phyloP scores from a whole-genome alignment of 2,113 vertebrate species.

The Chlamydotis undulata region DNA sequence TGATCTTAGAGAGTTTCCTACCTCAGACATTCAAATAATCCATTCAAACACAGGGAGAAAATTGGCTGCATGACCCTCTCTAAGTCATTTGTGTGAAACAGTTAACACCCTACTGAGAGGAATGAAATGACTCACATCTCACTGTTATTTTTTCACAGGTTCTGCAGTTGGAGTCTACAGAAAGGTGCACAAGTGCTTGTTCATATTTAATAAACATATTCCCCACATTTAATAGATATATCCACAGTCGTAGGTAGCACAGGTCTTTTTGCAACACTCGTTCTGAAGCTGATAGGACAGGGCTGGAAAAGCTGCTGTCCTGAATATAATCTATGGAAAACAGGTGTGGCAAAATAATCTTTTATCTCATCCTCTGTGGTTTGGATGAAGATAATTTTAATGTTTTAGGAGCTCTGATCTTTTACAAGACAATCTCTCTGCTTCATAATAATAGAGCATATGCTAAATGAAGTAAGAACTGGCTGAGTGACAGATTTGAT shows the following conservation, averaged over 20 bases:
- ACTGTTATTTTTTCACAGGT: background rate
- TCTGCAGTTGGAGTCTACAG: background rate
- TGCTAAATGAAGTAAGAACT: conserved; percentile 40
- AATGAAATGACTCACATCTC: background rate
- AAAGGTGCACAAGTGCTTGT: background rate
- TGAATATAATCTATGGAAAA: background rate
- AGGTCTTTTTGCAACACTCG: background rate
- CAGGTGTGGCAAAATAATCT: background rate
- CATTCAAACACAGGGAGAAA: background rate
- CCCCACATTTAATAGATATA: background rate
- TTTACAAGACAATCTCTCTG: background rate
- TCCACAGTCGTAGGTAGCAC: background rate
- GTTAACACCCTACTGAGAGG: background rate
- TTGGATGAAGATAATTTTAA: conserved; percentile 20
- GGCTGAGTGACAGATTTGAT: conserved; percentile 42
- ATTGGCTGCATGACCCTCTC: background rate
- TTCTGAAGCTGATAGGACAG: background rate
- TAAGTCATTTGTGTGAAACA: background rate
- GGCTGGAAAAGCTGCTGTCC: background rate
- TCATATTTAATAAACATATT: background rate
- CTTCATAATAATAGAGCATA: conserved; percentile 24
- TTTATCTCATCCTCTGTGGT: background rate
- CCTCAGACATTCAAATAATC: background rate
- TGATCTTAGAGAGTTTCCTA: background rate
- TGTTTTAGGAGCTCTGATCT: conserved; percentile 7